Conservation (phyloP, 2,797 vertebrate genomes). For the Cetoscarus ocellatus region DNA sequence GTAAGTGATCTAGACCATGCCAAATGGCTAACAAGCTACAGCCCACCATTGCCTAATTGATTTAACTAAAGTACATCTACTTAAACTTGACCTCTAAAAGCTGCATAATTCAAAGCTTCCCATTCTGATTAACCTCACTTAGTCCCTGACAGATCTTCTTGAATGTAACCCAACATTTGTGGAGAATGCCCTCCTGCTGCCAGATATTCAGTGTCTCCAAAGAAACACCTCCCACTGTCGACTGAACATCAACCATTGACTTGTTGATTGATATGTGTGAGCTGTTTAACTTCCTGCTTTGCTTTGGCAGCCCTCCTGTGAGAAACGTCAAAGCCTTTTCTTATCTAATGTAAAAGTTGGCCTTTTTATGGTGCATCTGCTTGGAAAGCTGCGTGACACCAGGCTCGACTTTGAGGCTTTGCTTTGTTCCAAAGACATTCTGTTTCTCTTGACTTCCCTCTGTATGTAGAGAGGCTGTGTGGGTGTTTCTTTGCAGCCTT, state of each 20-base stretch:
- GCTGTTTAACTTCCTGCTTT: slow-evolving; percentile 16
- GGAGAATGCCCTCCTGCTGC: background rate
- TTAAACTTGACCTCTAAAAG: slow-evolving; percentile 17
- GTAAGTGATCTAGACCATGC: background rate
- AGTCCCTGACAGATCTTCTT: background rate
- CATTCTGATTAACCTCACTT: slow-evolving; percentile 30
- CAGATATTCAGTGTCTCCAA: background rate
- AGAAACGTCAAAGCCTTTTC: slow-evolving; percentile 7
- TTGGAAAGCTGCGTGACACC: slow-evolving; percentile 32
- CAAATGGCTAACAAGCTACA: background rate
- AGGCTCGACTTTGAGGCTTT: slow-evolving; percentile 29
- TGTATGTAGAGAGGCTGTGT: slow-evolving; percentile 68
- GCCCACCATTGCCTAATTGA: slow-evolving; percentile 5
- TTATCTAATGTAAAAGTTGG: background rate
- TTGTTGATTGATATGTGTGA: background rate
- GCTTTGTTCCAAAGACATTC: slow-evolving; percentile 73
- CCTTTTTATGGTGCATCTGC: slow-evolving; percentile 8
- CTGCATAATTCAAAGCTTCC: slow-evolving; percentile 30
- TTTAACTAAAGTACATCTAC: slow-evolving; percentile 24
- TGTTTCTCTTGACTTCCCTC: slow-evolving; percentile 66
- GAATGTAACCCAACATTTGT: background rate
- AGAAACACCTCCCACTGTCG: background rate
- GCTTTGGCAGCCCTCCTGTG: background rate
- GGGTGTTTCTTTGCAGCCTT: slow-evolving; percentile 71
- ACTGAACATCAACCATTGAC: background rate